Conservation (phyloP, 1,140 invertebrate genomes). For the Spodoptera frugiperda region DNA sequence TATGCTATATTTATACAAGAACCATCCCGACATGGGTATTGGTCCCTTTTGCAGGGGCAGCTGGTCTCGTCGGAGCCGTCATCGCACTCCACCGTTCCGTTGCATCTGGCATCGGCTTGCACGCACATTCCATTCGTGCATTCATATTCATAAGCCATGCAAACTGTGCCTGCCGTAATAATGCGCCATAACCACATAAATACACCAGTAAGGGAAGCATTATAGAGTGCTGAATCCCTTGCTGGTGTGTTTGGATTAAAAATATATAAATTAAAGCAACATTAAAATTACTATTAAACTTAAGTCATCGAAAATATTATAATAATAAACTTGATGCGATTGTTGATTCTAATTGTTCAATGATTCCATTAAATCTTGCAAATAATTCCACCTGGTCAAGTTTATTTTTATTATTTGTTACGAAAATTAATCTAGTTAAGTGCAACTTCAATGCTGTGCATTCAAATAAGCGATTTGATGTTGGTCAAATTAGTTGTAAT, state of each 20-base stretch:
- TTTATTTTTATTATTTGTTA: conserved; percentile 13
- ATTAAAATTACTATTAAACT: background rate
- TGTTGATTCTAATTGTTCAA: background rate
- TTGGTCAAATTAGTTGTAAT: conserved; percentile 9
- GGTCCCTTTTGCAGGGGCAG: conserved; percentile 85
- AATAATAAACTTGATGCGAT: conserved; percentile 2
- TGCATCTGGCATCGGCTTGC: conserved; percentile 89
- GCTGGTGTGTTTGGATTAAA: conserved; percentile 12
- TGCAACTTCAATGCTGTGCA: conserved; percentile 29
- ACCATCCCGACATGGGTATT: conserved; percentile 87
- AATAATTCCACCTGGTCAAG: background rate
- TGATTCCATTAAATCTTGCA: background rate
- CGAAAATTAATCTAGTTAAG: conserved; percentile 24
- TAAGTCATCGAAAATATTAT: background rate
- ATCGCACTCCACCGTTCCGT: conserved; percentile 91
- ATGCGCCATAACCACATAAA: conserved; percentile 73
- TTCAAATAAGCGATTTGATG: conserved; percentile 3
- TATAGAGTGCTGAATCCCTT: background rate
- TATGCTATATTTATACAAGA: conserved; percentile 84
- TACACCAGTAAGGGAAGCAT: conserved; percentile 45
- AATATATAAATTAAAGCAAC: conserved; percentile 22
- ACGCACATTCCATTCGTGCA: conserved; percentile 90
- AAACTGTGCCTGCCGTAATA: conserved; percentile 80
- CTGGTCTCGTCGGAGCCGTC: conserved; percentile 91
- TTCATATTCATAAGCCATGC: conserved; percentile 84